Base-by-base conservation (phyloP, 2,888 invertebrate genomes). In the Cheilosia variabilis region DNA sequence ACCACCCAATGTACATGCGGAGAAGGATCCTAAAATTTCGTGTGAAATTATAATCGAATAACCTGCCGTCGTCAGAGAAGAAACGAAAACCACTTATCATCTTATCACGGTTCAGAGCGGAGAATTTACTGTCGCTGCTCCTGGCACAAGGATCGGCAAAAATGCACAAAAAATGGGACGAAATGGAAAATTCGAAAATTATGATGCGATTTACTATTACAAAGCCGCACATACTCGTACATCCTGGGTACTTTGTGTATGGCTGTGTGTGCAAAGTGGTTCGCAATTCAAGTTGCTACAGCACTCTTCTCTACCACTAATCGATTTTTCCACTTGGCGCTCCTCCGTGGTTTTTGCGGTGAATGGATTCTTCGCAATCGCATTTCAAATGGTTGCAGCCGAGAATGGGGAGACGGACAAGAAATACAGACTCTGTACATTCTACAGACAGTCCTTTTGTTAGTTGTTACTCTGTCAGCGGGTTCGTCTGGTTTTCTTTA, bases 21-120 rank as follows among this genome's bases (percentile, higher is more conserved):
- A 1, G 34, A 37, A 10, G 52, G 68, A 19, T 57, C 37, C 57
- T 27, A 31, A 37, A 58, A 60, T 60, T 34, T 72, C 37, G 41
- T 69, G 19, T 52, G 63, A 47, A 84, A 79, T 79, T 79, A 84
- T 84, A 84, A 84, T 84, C 83, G 69, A 84, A 79, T 79, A 79
- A 75, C 69, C 75, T 79, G 83, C 69, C 79, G 58, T 79, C 79
- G 58, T 73, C 79, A 65, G 78, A 45, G 52, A 73, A 73, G 78
- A 68, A 79, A 79, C 57, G 79, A 69, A 73, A 71, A 57, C 69
- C 79, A 84, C 83, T 84, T 84, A 79, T 83, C 83, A 73, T 69
- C 73, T 83, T 83, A 83, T 71, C 79, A 79, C 43, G 65, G 73
- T 52, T 75, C 63, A 73, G 79, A 75, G 78, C 62, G 52, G 58